Base-by-base conservation (phyloP, 2,888 invertebrate species). In the Ctenicera cuprea region DNA sequence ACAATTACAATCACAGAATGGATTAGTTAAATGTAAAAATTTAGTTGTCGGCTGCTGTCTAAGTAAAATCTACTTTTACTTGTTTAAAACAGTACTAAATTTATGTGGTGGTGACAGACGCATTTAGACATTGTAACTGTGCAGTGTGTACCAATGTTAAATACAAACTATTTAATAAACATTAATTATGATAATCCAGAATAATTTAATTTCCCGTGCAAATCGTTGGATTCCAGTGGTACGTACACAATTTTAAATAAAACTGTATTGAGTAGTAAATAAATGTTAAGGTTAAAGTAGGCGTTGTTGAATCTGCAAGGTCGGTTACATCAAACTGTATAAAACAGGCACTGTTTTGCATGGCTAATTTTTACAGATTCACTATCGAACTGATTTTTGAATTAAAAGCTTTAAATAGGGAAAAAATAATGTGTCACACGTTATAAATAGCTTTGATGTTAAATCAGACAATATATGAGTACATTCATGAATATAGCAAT, bases 241-340 rank as follows among this genome's bases (percentile, higher is more conserved):
- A 54, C 30, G 54, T 54, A 52, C n/a, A 26, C 22, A 54, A 33
- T 5, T 54, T 20, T 52, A 22, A n/a, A n/a, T n/a, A n/a, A n/a
- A n/a, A n/a, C n/a, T n/a, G n/a, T n/a, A 14, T 22, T 22, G 18
- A 11, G 18, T 18, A 4, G 16, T 8, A 48, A 50, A 50, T 22
- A 22, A 12, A 50, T 12, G 12, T 14, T 22, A 54, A 20, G 48
- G 30, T 30, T 26, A n/a, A 54, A 54, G 54, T 54, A 30, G 54
- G 54, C 54, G 54, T 54, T 54, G 54, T 9, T 14, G 20, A 22
- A 22, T 30, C 54, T 30, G 54, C 54, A 54, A 54, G 54, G 54
- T 54, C 54, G 30, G 54, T 54, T 54, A 54, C 30, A 48, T 48
- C 48, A 48, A 48, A 48, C 48, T 9, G 3, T 48, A 33, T 9